Evolutionary conservation across 1,140 invertebrate genomes (phyloP).

Genomic region (Wiebesia pumilae): DNA sequence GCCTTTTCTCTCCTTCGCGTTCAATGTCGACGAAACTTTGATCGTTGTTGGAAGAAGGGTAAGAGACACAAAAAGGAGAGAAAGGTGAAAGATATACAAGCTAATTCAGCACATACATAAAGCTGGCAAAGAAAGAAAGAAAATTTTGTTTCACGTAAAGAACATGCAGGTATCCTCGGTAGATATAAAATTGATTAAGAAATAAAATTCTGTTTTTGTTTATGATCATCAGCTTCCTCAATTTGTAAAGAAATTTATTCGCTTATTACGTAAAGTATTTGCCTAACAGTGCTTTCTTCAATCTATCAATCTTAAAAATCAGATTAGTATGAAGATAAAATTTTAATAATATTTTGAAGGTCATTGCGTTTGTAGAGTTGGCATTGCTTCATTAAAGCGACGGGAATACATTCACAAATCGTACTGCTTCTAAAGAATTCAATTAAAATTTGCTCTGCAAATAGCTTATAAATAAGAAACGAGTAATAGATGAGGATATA

Average conservation of each 20-base stretch:
- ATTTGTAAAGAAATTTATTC: too few species aligned
- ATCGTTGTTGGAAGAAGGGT: slow-evolving; percentile 16
- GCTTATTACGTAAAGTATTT: neutral
- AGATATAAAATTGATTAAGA: neutral
- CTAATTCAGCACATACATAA: neutral
- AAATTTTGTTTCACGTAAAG: neutral
- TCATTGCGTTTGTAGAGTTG: neutral
- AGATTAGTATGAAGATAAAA: neutral
- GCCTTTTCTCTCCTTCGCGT: slow-evolving; percentile 18
- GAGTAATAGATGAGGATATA: neutral
- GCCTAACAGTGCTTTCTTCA: too few species aligned
- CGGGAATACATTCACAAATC: neutral
- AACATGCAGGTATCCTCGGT: neutral
- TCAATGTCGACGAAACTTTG: slow-evolving; percentile 38
- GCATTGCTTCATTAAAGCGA: neutral
- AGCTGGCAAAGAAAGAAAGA: slow-evolving; percentile 13
- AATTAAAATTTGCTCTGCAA: neutral
- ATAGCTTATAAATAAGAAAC: neutral
- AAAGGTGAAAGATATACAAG: neutral
- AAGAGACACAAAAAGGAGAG: neutral
- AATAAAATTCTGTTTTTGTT: neutral
- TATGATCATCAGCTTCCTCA: neutral
- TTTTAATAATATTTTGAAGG: neutral
- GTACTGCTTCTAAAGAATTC: neutral
- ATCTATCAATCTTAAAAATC: neutral